Conservation (phyloP, 2,888 invertebrate genomes). For the Phasia obesa region DNA sequence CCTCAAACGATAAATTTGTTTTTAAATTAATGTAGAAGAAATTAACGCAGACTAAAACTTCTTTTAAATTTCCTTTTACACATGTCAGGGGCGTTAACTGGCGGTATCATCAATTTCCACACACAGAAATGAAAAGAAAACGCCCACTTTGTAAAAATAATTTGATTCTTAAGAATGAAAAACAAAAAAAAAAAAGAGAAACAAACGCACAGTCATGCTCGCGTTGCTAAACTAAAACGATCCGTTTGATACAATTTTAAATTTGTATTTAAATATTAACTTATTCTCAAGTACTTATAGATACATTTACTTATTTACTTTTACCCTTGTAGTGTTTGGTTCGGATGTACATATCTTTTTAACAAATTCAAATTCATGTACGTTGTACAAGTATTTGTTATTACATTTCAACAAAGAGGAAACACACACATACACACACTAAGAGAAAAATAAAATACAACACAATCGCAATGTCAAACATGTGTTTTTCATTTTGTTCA, state of each 20-base stretch:
- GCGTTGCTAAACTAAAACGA: conserved; percentile 12
- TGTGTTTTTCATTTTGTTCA: conserved; percentile 73
- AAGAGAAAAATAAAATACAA: conserved; percentile 25
- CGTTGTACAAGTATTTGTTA: conserved; percentile 26
- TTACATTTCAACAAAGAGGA: conserved; percentile 13
- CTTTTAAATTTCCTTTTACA: conserved; percentile 40
- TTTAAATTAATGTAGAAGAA: background rate
- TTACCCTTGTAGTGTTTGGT: background rate
- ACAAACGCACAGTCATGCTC: conserved; percentile 20
- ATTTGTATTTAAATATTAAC: background rate
- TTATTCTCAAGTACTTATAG: conserved; percentile 47
- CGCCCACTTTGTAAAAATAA: conserved; percentile 61
- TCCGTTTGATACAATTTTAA: conserved; percentile 8
- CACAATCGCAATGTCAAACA: conserved; percentile 71
- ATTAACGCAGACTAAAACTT: conserved; percentile 7
- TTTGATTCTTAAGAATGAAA: conserved; percentile 46
- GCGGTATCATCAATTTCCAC: conserved; percentile 66
- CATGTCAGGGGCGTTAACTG: conserved; percentile 66
- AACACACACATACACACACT: conserved; percentile 14
- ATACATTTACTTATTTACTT: conserved; percentile 21
- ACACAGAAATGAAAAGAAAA: conserved; percentile 53
- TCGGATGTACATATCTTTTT: conserved; percentile 8
- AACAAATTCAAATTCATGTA: conserved; percentile 52
- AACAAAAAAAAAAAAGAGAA: conserved; percentile 13
- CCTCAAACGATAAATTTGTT: background rate